Conservation (phyloP, 2,888 invertebrate species). For the Tachina fera region DNA sequence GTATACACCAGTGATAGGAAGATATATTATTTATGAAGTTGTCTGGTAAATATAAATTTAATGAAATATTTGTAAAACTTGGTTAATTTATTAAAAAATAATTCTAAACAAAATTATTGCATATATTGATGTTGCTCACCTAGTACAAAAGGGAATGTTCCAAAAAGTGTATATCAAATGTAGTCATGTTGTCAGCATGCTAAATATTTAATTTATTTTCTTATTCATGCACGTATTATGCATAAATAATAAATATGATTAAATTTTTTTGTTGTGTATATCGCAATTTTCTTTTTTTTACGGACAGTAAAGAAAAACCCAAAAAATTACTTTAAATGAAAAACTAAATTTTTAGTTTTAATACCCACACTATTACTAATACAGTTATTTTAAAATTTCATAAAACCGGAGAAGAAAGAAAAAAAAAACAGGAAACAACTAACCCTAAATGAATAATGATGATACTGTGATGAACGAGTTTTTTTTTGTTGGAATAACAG, state of each 20-base stretch:
- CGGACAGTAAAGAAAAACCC: not conserved
- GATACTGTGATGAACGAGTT: not conserved
- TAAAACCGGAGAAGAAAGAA: conserved; percentile 23
- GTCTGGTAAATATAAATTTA: no score
- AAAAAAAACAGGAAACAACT: not conserved
- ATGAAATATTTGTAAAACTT: no score
- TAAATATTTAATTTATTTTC: conserved; percentile 53
- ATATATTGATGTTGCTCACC: not conserved
- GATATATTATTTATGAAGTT: no score
- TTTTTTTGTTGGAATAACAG: not conserved
- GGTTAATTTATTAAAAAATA: no score
- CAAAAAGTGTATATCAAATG: not conserved
- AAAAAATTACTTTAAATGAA: not conserved
- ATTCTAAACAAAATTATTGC: no score
- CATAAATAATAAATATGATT: conserved; percentile 58
- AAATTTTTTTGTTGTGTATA: not conserved
- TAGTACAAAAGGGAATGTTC: not conserved
- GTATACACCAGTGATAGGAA: no score
- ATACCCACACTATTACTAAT: conserved; percentile 20
- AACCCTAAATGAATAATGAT: conserved; percentile 55
- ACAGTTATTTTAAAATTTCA: conserved; percentile 35
- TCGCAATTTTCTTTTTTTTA: not conserved
- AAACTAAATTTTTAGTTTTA: not conserved
- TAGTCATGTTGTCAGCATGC: conserved; percentile 28
- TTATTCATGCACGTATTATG: conserved; percentile 51